These are phyloP conservation scores for Ditylenchus dipsaci DNA, from an alignment of 1,140 invertebrate genomes.

Conservation along the genomic window DNA sequence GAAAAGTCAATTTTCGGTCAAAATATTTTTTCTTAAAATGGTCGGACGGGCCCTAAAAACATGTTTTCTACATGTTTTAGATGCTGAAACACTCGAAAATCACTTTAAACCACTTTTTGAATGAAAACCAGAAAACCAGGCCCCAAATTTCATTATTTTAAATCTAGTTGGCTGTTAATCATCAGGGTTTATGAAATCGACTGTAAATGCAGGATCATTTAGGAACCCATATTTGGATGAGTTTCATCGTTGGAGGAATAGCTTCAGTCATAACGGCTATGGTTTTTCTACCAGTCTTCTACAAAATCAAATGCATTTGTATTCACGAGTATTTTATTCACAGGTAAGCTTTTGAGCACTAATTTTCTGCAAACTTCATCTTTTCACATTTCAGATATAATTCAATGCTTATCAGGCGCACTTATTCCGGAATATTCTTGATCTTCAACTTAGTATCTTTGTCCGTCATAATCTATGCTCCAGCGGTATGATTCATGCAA, in stretches of 20 bases:
- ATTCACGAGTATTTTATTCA: constrained; percentile 46
- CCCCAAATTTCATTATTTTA: neutral
- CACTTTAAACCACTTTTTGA: too few relatives aligned
- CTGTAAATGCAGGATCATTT: too few relatives aligned
- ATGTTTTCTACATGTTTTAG: too few relatives aligned
- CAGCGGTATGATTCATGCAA: neutral
- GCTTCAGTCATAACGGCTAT: constrained; percentile 36
- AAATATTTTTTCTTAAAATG: too few relatives aligned
- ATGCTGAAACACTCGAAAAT: too few relatives aligned
- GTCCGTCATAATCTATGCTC: constrained; percentile 40
- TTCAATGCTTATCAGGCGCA: constrained; percentile 32
- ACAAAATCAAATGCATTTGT: constrained; percentile 40
- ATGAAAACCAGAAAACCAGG: too few relatives aligned
- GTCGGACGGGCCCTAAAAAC: too few relatives aligned
- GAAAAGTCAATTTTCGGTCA: too few relatives aligned
- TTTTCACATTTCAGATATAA: constrained; percentile 38
- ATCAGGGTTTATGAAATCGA: too few relatives aligned
- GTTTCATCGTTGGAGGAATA: constrained; percentile 36
- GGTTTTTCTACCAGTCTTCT: constrained; percentile 45
- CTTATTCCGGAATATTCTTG: constrained; percentile 36
- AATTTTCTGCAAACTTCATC: too few relatives aligned
- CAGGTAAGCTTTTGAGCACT: constrained; percentile 16
- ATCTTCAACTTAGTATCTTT: constrained; percentile 40
- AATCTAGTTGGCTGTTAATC: too few relatives aligned
- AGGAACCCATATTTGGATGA: constrained; percentile 40